These are phyloP conservation scores for Eira barbara DNA, from an alignment of 2,113 vertebrate species.

Conservation along the genomic window DNA sequence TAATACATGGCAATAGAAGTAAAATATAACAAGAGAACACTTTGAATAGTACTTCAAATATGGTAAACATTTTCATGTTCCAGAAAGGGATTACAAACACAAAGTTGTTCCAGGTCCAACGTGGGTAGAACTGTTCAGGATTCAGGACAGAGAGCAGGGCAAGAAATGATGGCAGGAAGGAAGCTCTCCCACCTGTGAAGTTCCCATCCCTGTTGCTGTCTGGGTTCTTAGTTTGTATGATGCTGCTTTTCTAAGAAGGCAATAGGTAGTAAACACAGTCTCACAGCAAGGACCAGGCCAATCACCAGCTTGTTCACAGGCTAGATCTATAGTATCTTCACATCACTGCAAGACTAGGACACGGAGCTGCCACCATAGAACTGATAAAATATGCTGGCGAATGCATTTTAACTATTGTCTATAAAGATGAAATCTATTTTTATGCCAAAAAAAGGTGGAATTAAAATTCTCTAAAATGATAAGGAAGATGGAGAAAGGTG, in stretches of 20 bases:
- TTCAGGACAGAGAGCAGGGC: not conserved
- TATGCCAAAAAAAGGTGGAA: not conserved
- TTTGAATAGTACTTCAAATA: not conserved
- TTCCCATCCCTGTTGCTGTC: not conserved
- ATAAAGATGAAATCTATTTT: not conserved
- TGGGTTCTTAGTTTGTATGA: not conserved
- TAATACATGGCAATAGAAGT: not conserved
- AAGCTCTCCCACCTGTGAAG: not conserved
- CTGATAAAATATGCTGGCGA: not conserved
- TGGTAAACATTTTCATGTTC: not conserved
- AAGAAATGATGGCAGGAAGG: not conserved
- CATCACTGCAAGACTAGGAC: not conserved
- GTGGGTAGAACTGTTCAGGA: not conserved
- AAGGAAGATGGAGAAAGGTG: not conserved
- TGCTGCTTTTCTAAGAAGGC: not conserved
- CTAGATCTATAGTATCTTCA: not conserved
- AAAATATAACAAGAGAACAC: not conserved
- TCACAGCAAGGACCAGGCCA: not conserved
- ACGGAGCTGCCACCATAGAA: not conserved
- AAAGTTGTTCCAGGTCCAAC: not conserved
- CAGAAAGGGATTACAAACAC: not conserved
- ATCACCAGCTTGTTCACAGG: not conserved
- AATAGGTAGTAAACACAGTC: not conserved
- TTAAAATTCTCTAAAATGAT: not conserved
- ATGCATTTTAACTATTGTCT: not conserved